Evolutionary conservation across 2,888 invertebrate genomes (phyloP).

Genomic region (Drosophila multiciliata): DNA sequence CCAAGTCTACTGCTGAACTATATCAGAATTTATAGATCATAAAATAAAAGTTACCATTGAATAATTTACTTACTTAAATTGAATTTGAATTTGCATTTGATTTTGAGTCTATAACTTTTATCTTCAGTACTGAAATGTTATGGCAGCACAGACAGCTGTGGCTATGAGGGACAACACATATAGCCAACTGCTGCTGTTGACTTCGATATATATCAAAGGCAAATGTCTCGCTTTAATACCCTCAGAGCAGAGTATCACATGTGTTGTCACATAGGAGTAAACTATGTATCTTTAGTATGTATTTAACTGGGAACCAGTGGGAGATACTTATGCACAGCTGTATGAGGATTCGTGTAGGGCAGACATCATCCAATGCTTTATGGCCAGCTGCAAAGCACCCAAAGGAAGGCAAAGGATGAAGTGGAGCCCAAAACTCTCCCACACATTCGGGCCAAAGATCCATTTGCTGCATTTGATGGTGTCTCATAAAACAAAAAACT

Average conservation of each 20-base stretch:
- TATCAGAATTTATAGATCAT: neutral
- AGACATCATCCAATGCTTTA: constrained; percentile 67
- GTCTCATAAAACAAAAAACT: constrained; percentile 49
- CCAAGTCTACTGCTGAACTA: neutral
- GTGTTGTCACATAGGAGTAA: constrained; percentile 33
- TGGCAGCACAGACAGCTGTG: constrained; percentile 68
- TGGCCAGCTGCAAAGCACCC: constrained; percentile 38
- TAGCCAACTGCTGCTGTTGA: constrained; percentile 35
- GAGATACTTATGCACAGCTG: constrained; percentile 55
- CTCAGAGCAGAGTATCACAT: constrained; percentile 33
- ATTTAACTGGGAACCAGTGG: constrained; percentile 33
- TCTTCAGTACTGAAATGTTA: constrained; percentile 26
- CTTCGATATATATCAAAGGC: constrained; percentile 67
- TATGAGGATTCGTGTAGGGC: constrained; percentile 9
- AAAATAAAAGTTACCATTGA: neutral
- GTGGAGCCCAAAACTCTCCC: constrained; percentile 15
- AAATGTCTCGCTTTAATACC: constrained; percentile 58
- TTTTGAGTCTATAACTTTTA: constrained; percentile 17
- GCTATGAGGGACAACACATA: constrained; percentile 6
- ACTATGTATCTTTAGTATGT: constrained; percentile 49
- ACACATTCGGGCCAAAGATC: constrained; percentile 22
- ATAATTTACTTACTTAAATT: neutral
- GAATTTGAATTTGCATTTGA: neutral
- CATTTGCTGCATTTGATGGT: constrained; percentile 71
- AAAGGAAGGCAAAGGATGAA: neutral